Evolutionary conservation across 2,113 vertebrate genomes (phyloP), one percentile per base, ranked within the genome.

Genomic region (Hydropotes inermis): DNA sequence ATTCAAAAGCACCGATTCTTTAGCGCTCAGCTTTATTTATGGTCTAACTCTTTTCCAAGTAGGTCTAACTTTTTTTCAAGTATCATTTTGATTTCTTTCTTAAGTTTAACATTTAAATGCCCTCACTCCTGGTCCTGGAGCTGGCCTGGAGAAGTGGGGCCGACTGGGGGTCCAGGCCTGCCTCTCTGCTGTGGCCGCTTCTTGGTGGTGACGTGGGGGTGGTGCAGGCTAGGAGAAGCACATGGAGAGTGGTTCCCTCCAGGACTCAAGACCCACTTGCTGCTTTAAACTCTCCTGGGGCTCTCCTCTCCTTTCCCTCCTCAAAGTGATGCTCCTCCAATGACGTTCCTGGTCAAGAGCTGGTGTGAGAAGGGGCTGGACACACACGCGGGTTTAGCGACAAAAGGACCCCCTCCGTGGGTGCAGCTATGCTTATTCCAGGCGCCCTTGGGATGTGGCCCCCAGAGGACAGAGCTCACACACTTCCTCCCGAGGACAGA

Each of bases 401-500:
- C 28, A 36, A 54, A 70, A 43, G 7, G 25, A 64, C 9, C 52
- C 78, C 19, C 8, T 10, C 7, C 6, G 0, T 3, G 27, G 45
- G 25, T 9, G 17, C 43, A 23, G 54, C 33, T 9, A 45, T 0
- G 3, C 67, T 76, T 5, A 21, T 33, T 70, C 85, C 36, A 0
- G 8, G 10, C 1, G 13, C 30, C 47, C 45, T 36, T 19, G 39
- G 76, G 8, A 52, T 3, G 17, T 23, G 47, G 58, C 2, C 2
- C 17, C 2, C 5, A 5, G 47, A 25, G 67, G 43, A 52, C 36
- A 74, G 76, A 16, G 87, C 47, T 84, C 25, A 39, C 23, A 7
- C 7, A 10, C 11, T 10, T 43, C 30, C 11, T 36, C 19, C 2
- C 0, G 9, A 33, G 58, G 70, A 10, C 13, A 21, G 47, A 33